Percentiles rank a stretch among this genome's conserved stretches.
These are phyloP conservation scores for Serripes groenlandicus DNA, from an alignment of 2,888 invertebrate species.

Conservation along the genomic window DNA sequence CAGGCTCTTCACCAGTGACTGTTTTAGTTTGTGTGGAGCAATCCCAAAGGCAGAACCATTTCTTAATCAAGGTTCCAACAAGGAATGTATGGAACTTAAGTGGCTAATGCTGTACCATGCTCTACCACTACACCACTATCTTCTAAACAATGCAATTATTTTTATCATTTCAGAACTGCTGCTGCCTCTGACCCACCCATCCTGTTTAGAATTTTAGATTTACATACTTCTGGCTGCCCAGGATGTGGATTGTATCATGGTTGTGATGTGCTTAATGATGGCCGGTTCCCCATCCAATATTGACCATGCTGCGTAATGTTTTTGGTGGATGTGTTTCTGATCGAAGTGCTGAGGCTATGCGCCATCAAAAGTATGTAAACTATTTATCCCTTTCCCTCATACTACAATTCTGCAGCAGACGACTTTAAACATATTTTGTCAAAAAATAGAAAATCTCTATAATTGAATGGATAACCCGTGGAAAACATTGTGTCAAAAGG, in stretches of 20 bases:
- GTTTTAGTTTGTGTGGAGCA: too few relatives aligned
- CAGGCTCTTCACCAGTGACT: too few relatives aligned
- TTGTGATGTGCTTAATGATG: conserved; percentile 62
- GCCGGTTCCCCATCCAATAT: conserved; percentile 33
- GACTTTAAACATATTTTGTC: not conserved
- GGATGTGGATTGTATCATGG: conserved; percentile 48
- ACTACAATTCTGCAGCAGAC: not conserved
- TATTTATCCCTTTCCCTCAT: not conserved
- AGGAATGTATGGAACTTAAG: too few relatives aligned
- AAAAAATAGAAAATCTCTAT: not conserved
- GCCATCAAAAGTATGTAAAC: conserved; percentile 79
- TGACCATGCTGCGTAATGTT: conserved; percentile 84
- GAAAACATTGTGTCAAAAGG: not conserved
- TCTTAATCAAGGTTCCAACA: too few relatives aligned
- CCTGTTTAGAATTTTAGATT: not conserved
- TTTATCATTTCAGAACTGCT: not conserved
- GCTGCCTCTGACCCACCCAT: too few relatives aligned
- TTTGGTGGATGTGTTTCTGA: conserved; percentile 85
- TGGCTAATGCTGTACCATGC: not conserved
- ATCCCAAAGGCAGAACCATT: conserved; percentile 5
- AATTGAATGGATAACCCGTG: not conserved
- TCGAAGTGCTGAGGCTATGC: conserved; percentile 81
- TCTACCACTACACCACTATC: not conserved
- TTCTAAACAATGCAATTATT: too few relatives aligned
- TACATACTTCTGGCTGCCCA: conserved; percentile 35